Conservation (phyloP, 2,113 vertebrate genomes). For the Amphiprion percula region DNA sequence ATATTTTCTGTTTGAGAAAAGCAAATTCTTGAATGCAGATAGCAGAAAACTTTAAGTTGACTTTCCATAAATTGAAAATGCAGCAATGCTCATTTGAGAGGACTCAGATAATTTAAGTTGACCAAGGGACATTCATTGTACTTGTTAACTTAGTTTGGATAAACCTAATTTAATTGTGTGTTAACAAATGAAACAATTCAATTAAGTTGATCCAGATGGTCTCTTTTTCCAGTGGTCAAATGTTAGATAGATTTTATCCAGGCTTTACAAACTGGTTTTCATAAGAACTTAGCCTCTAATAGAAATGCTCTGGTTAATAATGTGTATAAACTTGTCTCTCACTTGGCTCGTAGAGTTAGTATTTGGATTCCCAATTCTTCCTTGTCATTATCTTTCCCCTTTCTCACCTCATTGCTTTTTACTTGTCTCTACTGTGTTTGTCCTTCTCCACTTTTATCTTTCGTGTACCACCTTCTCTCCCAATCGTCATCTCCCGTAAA, state of each 20-base stretch:
- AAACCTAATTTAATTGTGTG: too few species aligned
- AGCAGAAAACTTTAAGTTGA: too few species aligned
- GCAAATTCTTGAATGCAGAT: too few species aligned
- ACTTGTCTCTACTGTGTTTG: constrained; percentile 6
- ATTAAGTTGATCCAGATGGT: too few species aligned
- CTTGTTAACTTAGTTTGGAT: too few species aligned
- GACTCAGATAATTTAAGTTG: too few species aligned
- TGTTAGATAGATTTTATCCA: background rate
- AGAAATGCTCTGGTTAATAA: background rate
- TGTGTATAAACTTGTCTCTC: background rate
- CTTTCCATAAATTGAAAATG: too few species aligned
- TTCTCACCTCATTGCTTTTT: constrained; percentile 2
- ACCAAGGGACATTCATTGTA: too few species aligned
- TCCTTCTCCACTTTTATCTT: constrained; percentile 7
- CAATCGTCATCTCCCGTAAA: background rate
- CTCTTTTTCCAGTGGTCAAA: too few species aligned
- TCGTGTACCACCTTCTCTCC: background rate
- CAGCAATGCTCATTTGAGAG: too few species aligned
- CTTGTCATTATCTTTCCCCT: background rate
- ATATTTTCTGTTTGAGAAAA: too few species aligned
- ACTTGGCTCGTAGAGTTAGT: background rate
- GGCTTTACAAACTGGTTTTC: background rate
- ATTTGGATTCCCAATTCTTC: background rate
- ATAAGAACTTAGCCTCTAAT: background rate
- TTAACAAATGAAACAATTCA: too few species aligned